Conservation (phyloP, 1,140 invertebrate genomes). For the Acromyrmex echinatior region DNA sequence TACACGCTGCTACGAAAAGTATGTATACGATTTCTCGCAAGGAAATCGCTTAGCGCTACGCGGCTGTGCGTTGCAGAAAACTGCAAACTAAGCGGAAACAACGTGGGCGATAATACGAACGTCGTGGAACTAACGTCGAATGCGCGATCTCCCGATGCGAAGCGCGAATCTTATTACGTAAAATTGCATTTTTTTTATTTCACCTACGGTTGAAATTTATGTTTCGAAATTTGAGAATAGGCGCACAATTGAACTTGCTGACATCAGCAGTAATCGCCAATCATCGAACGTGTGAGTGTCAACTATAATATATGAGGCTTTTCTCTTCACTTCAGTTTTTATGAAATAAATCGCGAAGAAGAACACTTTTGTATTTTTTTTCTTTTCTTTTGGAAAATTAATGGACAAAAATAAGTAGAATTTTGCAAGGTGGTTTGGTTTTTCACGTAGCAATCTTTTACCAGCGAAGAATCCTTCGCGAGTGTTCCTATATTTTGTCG, state of each 20-base stretch:
- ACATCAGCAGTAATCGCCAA: not conserved
- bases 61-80: constrained; percentile 11
- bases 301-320: not conserved
- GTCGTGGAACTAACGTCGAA: not conserved
- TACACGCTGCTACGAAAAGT: constrained; percentile 20
- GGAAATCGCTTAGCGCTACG: not conserved
- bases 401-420: not conserved
- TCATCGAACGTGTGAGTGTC: not conserved
- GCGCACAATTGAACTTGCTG: not conserved
- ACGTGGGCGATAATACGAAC: not conserved
- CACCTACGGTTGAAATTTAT: not conserved
- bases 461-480: not conserved
- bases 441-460: not conserved
- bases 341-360: not conserved
- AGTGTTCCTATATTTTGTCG: constrained; percentile 11
- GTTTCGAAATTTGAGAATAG: constrained; percentile 7
- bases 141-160: not conserved
- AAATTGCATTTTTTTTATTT: constrained; percentile 28
- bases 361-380: not conserved
- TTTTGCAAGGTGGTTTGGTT: not conserved
- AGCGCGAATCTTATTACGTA: not conserved
- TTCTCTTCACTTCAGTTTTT: not conserved
- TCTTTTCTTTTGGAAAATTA: not conserved
- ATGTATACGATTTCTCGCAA: constrained; percentile 19
- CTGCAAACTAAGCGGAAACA: constrained; percentile 1